Base-by-base conservation (phyloP, 1,140 invertebrate species). In the Teleogryllus occipitalis region DNA sequence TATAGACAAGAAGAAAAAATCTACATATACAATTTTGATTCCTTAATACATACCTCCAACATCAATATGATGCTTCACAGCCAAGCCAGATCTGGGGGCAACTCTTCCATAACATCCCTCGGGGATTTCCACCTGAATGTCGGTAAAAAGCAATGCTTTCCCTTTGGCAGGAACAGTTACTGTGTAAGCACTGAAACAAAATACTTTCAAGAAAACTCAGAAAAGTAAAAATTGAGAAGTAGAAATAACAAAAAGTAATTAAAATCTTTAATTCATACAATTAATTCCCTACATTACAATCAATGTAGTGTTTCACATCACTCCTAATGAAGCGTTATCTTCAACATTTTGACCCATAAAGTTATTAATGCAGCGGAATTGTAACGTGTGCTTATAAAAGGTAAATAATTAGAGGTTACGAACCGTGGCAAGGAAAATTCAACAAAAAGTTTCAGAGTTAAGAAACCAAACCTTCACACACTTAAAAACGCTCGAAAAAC, bases 31-130 rank as follows among this genome's bases (percentile, higher is more conserved):
- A 39, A 39, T 39, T 39, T 39, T 39, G 27, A 39, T 39, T 2
- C 1, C 27, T 39, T 39, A 39, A 39, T 39, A 78, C 72, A 6
- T 87, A 88, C 92, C 93, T 82, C 97, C 98, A 83, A 99, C 96
- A 89, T 99, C 97, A 83, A 99, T 98, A 81, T 94, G 95, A 86
- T 98, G 91, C 87, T 99, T 99, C 74, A 92, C 91, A 47, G 98
- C 97, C 54, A 99, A 88, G 0, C 98, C 98, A 80, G 97, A 99
- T 79, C 98, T 91, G 8, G 98, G 98, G 7, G 98, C 98, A 54
- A 99, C 90, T 83, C 98, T 88, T 8, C 98, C 98, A 86, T 99
- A 99, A 82, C 95, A 97, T 10, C 96, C 96, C 77, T 90, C 88
- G 4, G 97, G 95, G 46, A 97, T 86, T 85, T 93, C 88, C 76